These are phyloP conservation scores for Chelmon rostratus DNA, from an alignment of 2,797 vertebrate species.

Conservation along the genomic window DNA sequence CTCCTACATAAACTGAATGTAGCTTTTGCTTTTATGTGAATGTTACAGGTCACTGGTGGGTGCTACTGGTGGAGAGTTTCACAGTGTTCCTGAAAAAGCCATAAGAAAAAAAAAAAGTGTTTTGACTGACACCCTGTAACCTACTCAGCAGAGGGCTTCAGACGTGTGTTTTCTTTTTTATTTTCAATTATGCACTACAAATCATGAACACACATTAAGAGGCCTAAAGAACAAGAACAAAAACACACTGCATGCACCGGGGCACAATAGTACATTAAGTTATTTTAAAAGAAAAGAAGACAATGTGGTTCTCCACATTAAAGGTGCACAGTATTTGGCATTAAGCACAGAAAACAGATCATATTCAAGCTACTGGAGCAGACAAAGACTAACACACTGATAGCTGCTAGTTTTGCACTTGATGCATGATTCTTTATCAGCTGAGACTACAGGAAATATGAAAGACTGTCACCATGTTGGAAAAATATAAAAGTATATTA, in stretches of 20 bases:
- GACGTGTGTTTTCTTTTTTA: constrained; percentile 61
- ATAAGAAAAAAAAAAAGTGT: not conserved
- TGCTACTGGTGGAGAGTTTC: constrained; percentile 10
- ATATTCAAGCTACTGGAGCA: constrained; percentile 71
- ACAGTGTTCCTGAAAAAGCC: constrained; percentile 5
- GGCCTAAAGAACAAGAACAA: constrained; percentile 76
- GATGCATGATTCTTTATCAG: constrained; percentile 77
- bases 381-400: constrained; percentile 62
- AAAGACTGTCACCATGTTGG: constrained; percentile 67
- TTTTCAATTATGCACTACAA: constrained; percentile 85
- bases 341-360: constrained; percentile 82
- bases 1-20: constrained; percentile 22
- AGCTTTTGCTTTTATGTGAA: constrained; percentile 40
- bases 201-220: constrained; percentile 84
- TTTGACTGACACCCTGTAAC: constrained; percentile 50
- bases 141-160: constrained; percentile 29
- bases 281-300: constrained; percentile 67
- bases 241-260: constrained; percentile 85
- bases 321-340: constrained; percentile 87
- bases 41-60: constrained; percentile 34
- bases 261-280: constrained; percentile 78
- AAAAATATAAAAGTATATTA: constrained; percentile 86
- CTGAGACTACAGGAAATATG: constrained; percentile 69
- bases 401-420: constrained; percentile 70
- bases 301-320: constrained; percentile 77